Evolutionary conservation across 2,113 vertebrate species (phyloP).

Genomic region (Neogobius melanostomus): DNA sequence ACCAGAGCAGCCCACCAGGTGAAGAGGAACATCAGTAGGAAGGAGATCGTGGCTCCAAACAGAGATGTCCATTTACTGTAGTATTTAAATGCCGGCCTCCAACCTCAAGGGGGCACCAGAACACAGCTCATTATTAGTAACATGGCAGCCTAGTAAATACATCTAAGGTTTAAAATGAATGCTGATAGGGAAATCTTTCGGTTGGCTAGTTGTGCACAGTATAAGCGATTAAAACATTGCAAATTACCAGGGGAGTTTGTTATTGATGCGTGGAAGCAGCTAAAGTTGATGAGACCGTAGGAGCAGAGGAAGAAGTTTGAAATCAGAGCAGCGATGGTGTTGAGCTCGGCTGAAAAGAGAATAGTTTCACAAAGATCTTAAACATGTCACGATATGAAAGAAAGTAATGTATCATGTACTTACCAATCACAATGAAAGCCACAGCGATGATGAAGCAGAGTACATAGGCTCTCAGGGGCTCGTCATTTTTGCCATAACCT

Average conservation of each 20-base stretch:
- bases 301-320: constrained; percentile 82
- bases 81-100: constrained; percentile 75
- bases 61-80: constrained; percentile 76
- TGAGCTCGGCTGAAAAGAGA: constrained; percentile 65
- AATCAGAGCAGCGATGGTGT: constrained; percentile 74
- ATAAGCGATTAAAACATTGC: neutral
- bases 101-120: constrained; percentile 54
- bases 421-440: constrained; percentile 79
- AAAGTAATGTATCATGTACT: constrained; percentile 25
- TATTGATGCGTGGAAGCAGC: constrained; percentile 79
- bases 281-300: constrained; percentile 81
- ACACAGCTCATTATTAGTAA: neutral
- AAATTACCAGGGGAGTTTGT: constrained; percentile 76
- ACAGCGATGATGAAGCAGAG: constrained; percentile 75
- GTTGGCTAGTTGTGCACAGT: too few species aligned
- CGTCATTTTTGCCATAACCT: constrained; percentile 78
- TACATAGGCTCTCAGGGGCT: constrained; percentile 71
- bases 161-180: too few species aligned
- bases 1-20: constrained; percentile 78
- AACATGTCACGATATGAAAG: neutral
- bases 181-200: too few species aligned
- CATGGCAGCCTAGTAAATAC: too few species aligned
- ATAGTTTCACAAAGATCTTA: too few species aligned
- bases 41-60: constrained; percentile 70
- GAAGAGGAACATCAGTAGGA: constrained; percentile 80